Evolutionary conservation across 2,113 vertebrate genomes (phyloP).

Genomic region (Myotis lucifugus): DNA sequence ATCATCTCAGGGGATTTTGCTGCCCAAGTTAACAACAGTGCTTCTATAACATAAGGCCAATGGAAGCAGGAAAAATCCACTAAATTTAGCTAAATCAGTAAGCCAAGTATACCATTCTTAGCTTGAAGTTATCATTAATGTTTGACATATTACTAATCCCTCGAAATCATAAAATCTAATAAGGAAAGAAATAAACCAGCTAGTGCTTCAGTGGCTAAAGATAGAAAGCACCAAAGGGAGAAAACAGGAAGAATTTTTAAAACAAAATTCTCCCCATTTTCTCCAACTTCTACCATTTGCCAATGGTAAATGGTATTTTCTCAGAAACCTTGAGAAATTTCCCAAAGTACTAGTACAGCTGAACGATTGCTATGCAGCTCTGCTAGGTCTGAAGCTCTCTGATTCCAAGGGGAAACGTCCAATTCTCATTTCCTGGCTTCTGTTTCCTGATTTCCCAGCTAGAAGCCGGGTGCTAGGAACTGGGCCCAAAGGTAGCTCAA

Average conservation of each 20-base stretch:
- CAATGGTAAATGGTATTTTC: background rate
- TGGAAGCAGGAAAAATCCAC: background rate
- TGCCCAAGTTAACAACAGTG: background rate
- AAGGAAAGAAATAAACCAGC: background rate
- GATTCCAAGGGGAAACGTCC: background rate
- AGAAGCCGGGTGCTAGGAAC: background rate
- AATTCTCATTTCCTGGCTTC: background rate
- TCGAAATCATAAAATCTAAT: slow-evolving; percentile 21
- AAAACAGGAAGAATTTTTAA: background rate
- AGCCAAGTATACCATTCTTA: background rate
- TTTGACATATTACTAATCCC: background rate
- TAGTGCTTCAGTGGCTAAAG: background rate
- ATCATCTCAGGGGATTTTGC: background rate
- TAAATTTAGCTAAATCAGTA: background rate
- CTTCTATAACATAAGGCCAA: background rate
- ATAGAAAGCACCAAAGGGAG: background rate
- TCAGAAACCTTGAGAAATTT: background rate
- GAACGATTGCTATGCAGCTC: background rate
- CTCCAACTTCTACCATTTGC: background rate
- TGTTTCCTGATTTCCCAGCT: background rate
- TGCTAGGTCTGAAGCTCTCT: background rate
- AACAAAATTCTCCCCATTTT: background rate
- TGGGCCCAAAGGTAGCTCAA: background rate
- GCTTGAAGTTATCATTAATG: background rate
- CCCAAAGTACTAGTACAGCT: background rate